These are phyloP conservation scores for Anorthoa munda DNA, from an alignment of 2,888 invertebrate species.

Conservation along the genomic window DNA sequence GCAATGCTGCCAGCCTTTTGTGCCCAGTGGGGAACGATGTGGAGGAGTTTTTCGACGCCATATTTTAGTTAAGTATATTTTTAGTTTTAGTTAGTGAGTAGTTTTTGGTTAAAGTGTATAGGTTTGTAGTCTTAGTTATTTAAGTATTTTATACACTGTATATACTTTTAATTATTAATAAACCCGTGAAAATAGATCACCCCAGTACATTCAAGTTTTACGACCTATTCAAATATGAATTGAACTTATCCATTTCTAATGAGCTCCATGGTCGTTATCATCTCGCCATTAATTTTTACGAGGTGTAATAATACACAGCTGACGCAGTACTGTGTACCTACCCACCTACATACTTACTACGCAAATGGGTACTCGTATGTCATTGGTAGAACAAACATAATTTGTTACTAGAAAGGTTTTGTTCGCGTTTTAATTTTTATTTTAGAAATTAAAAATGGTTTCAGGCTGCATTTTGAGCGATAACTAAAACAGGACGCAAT, in stretches of 20 bases:
- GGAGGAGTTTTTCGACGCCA: too few species aligned
- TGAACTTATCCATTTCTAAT: slow-evolving; percentile 36
- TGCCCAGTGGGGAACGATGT: too few species aligned
- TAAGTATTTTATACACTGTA: too few species aligned
- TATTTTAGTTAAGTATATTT: too few species aligned
- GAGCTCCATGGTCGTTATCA: slow-evolving; percentile 14
- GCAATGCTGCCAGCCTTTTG: too few species aligned
- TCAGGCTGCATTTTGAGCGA: slow-evolving; percentile 23
- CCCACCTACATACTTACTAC: not conserved
- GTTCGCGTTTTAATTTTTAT: slow-evolving; percentile 7
- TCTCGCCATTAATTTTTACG: slow-evolving; percentile 49
- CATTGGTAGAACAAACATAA: slow-evolving; percentile 21
- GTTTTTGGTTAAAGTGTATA: too few species aligned
- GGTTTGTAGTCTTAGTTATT: too few species aligned
- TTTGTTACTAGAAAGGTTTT: slow-evolving; percentile 14
- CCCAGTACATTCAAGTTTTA: not conserved
- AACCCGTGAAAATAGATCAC: not conserved
- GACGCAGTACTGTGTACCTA: slow-evolving; percentile 27
- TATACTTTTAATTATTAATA: too few species aligned
- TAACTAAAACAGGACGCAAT: slow-evolving; percentile 14
- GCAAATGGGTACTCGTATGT: slow-evolving; percentile 7
- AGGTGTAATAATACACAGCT: slow-evolving; percentile 42
- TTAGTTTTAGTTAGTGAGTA: too few species aligned
- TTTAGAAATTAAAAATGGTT: slow-evolving; percentile 15
- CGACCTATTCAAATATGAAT: slow-evolving; percentile 15